phyloP scores from a whole-genome alignment of 2,888 invertebrate species.

The Herminia tarsipennalis region DNA sequence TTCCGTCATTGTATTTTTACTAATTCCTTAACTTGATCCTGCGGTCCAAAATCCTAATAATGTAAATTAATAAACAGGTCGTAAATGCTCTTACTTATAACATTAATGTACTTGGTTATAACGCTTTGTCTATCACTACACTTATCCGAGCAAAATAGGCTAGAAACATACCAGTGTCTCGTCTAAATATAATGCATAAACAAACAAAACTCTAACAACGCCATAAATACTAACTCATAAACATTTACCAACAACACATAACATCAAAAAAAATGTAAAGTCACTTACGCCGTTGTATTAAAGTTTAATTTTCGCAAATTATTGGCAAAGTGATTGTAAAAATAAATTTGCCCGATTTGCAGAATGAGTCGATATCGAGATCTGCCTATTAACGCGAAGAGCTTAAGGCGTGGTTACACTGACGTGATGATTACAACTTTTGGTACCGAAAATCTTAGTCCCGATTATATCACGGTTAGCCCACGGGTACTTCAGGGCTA shows the following conservation, averaged over 20 bases:
- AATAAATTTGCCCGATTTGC: slow-evolving; percentile 55
- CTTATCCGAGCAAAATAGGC: slow-evolving; percentile 7
- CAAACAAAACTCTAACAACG: slow-evolving; percentile 59
- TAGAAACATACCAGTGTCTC: slow-evolving; percentile 30
- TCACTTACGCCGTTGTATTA: slow-evolving; percentile 21
- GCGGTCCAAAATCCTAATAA: too few relatives aligned
- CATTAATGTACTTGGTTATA: too few relatives aligned
- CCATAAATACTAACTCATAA: slow-evolving; percentile 64
- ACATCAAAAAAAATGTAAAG: not conserved
- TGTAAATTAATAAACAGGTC: too few relatives aligned
- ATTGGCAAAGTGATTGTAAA: slow-evolving; percentile 10
- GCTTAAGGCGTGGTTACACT: slow-evolving; percentile 71
- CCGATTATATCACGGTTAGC: slow-evolving; percentile 57
- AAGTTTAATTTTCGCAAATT: slow-evolving; percentile 28
- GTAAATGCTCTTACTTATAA: too few relatives aligned
- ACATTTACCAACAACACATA: slow-evolving; percentile 35
- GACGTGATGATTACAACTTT: slow-evolving; percentile 81
- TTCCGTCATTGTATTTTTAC: too few relatives aligned
- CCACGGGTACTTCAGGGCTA: slow-evolving; percentile 68
- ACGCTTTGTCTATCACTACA: slow-evolving; percentile 16
- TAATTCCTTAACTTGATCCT: too few relatives aligned
- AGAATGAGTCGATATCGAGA: slow-evolving; percentile 72
- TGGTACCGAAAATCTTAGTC: slow-evolving; percentile 66
- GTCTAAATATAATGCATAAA: slow-evolving; percentile 49
- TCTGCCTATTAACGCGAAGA: slow-evolving; percentile 77